These are phyloP conservation scores for Caenorhabditis remanei DNA, from an alignment of 1,140 invertebrate species.

Conservation along the genomic window DNA sequence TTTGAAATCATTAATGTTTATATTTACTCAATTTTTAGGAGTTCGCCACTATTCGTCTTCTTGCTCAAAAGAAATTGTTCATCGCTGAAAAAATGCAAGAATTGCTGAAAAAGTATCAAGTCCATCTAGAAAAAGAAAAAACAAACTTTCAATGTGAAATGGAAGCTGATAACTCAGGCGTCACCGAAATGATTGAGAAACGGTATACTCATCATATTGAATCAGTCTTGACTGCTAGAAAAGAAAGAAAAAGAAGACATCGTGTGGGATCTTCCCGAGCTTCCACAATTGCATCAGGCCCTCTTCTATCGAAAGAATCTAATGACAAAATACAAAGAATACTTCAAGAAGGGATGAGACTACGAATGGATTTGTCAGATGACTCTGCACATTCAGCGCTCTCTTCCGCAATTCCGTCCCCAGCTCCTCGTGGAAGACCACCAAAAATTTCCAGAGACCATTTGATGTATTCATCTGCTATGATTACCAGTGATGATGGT, in stretches of 20 bases:
- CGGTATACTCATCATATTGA: conserved; percentile 63
- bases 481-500: conserved; percentile 43
- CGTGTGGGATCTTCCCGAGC: neutral
- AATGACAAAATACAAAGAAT: conserved; percentile 42
- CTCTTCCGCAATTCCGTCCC: conserved; percentile 15
- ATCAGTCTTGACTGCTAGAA: conserved; percentile 50
- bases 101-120: conserved; percentile 58
- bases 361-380: conserved; percentile 3
- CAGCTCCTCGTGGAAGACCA: conserved; percentile 14
- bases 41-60: neutral
- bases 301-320: conserved; percentile 47
- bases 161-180: conserved; percentile 68
- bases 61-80: conserved; percentile 43
- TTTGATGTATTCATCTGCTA: conserved; percentile 6
- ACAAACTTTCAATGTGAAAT: conserved; percentile 68
- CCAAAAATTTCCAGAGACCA: conserved; percentile 6
- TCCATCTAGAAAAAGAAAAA: conserved; percentile 66
- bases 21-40: conserved; percentile 43
- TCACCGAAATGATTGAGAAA: conserved; percentile 67
- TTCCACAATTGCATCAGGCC: conserved; percentile 1
- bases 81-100: conserved; percentile 62
- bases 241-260: conserved; percentile 58
- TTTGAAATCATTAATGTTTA: neutral
- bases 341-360: conserved; percentile 6
- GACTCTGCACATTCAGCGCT: conserved; percentile 24